Evolutionary conservation across 1,140 invertebrate genomes (phyloP).

Genomic region (Drosophila orosa): DNA sequence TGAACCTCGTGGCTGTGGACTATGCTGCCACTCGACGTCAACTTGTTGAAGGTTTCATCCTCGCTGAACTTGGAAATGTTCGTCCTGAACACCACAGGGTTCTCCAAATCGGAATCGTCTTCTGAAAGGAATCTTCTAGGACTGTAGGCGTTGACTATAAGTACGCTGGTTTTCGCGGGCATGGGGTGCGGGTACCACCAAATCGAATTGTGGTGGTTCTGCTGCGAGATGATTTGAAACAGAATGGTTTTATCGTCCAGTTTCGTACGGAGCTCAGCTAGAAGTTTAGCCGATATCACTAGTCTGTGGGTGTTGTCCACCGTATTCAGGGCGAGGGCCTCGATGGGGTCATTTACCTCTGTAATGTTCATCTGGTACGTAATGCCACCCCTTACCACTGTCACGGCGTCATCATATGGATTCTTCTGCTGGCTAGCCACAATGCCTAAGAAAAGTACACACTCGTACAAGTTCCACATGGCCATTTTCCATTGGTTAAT

Average conservation of each 20-base stretch:
- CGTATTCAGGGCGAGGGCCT: neutral
- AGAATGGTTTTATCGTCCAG: conserved; percentile 9
- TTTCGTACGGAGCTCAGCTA: neutral
- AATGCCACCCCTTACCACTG: neutral
- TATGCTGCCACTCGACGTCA: conserved; percentile 28
- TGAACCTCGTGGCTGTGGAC: neutral
- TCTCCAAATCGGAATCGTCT: neutral
- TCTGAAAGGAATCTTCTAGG: neutral
- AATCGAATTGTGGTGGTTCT: conserved; percentile 13
- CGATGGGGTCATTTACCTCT: neutral
- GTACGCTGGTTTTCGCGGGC: conserved; percentile 16
- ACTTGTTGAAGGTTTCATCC: neutral
- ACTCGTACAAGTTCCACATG: conserved; percentile 34
- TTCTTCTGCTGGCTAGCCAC: conserved; percentile 14
- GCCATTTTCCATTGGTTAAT: conserved; percentile 32
- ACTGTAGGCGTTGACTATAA: conserved; percentile 23
- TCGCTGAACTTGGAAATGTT: conserved; percentile 17
- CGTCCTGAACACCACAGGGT: conserved; percentile 16
- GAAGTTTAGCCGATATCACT: neutral
- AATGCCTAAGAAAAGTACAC: conserved; percentile 24
- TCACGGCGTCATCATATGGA: conserved; percentile 7
- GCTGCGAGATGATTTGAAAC: conserved; percentile 42
- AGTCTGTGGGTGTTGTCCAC: conserved; percentile 9
- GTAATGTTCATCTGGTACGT: conserved; percentile 38
- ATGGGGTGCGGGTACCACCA: conserved; percentile 43